phyloP scores from a whole-genome alignment of 2,888 invertebrate species.

The Autographa pulchrina region DNA sequence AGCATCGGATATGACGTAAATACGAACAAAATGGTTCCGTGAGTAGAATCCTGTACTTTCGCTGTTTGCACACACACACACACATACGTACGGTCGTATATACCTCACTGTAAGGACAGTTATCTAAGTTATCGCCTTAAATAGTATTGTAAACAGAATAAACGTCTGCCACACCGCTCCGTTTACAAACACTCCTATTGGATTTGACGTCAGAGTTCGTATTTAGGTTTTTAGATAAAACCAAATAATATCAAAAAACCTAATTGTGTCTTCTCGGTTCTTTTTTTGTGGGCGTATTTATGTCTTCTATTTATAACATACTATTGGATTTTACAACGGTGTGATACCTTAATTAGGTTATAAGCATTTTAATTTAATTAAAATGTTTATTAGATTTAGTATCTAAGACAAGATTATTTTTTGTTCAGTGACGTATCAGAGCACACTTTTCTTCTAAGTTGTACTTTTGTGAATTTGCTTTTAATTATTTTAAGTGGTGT shows the following conservation, averaged over 20 bases:
- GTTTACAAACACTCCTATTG: slow-evolving; percentile 56
- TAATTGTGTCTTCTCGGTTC: neutral
- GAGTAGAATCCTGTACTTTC: slow-evolving; percentile 68
- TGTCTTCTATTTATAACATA: too few relatives aligned
- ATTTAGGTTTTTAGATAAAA: slow-evolving; percentile 23
- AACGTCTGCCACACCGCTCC: slow-evolving; percentile 40
- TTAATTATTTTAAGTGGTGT: too few relatives aligned
- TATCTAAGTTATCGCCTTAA: slow-evolving; percentile 62
- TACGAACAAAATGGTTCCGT: slow-evolving; percentile 64
- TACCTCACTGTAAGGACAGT: slow-evolving; percentile 38
- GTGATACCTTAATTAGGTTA: too few relatives aligned
- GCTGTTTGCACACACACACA: slow-evolving; percentile 68
- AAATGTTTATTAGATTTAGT: too few relatives aligned
- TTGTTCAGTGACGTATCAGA: too few relatives aligned
- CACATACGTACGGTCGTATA: slow-evolving; percentile 22
- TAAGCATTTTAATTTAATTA: too few relatives aligned
- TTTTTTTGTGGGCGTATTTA: neutral
- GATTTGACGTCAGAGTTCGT: slow-evolving; percentile 45
- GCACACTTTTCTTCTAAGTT: too few relatives aligned
- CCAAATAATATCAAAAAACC: neutral
- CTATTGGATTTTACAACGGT: too few relatives aligned
- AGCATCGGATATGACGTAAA: slow-evolving; percentile 70
- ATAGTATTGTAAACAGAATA: slow-evolving; percentile 60
- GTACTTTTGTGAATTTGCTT: too few relatives aligned
- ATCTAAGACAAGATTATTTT: too few relatives aligned